These are phyloP conservation scores for Halichoeres trimaculatus DNA, from an alignment of 2,113 vertebrate genomes.

Conservation along the genomic window DNA sequence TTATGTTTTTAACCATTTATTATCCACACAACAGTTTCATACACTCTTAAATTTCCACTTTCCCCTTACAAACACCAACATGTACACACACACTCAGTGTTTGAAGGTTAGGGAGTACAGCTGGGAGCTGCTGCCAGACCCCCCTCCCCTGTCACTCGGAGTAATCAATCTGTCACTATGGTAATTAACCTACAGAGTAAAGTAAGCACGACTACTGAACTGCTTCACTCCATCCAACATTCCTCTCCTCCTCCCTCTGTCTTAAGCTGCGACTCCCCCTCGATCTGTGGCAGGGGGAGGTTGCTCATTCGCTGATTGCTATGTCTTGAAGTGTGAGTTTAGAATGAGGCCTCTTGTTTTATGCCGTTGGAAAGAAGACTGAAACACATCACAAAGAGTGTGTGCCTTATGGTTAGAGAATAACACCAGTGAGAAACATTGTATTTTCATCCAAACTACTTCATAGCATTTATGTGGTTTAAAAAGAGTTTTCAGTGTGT, in stretches of 20 bases:
- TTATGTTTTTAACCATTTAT: conserved; percentile 35
- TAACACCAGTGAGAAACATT: no score
- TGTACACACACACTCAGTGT: conserved; percentile 21
- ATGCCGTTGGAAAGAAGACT: conserved; percentile 2
- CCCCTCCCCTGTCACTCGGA: conserved; percentile 66
- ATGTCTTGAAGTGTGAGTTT: conserved; percentile 31
- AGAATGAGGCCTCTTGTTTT: conserved; percentile 22
- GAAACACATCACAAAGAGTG: not conserved
- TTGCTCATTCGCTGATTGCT: conserved; percentile 50
- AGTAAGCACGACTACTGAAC: conserved; percentile 80
- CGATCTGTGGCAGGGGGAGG: conserved; percentile 43
- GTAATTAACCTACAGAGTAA: conserved; percentile 79
- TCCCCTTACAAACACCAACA: conserved; percentile 23
- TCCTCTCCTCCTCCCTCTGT: conserved; percentile 69
- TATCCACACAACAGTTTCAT: conserved; percentile 13
- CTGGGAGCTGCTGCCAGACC: conserved; percentile 64
- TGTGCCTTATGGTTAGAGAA: not conserved
- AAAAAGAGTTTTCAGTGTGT: no score
- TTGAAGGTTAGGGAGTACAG: conserved; percentile 71
- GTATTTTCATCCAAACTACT: no score
- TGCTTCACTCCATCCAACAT: conserved; percentile 69
- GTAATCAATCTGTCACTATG: conserved; percentile 79
- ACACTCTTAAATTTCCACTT: conserved; percentile 26
- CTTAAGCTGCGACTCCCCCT: conserved; percentile 51
- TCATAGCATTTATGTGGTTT: no score